These are phyloP conservation scores for Ammospiza nelsoni DNA, from an alignment of 2,113 vertebrate genomes.

Conservation along the genomic window DNA sequence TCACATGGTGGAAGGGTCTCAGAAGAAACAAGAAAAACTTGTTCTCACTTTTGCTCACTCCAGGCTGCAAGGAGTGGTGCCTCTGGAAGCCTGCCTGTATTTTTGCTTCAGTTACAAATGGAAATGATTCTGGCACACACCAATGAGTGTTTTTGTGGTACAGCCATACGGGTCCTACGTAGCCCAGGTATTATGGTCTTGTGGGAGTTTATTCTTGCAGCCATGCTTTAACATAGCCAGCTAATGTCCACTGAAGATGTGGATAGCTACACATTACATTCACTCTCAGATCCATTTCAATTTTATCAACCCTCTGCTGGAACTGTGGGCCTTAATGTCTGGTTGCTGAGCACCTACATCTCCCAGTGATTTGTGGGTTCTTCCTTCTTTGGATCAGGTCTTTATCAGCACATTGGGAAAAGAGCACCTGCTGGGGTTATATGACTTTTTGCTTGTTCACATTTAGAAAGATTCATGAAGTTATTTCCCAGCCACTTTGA, in stretches of 20 bases:
- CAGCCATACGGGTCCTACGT: neutral
- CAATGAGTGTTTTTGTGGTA: neutral
- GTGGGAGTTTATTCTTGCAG: neutral
- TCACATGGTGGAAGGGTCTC: neutral
- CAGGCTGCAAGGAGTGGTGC: neutral
- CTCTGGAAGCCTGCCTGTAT: neutral
- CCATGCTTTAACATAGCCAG: neutral
- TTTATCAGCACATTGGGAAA: neutral
- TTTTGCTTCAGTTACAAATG: neutral
- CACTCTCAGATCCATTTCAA: neutral
- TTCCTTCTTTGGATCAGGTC: neutral
- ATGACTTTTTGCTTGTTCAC: neutral
- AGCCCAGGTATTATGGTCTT: neutral
- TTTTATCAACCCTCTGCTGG: neutral
- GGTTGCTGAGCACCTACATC: neutral
- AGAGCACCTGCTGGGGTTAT: neutral
- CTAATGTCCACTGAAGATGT: neutral
- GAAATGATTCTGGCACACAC: neutral
- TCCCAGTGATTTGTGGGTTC: neutral
- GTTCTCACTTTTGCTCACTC: neutral
- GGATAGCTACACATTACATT: neutral
- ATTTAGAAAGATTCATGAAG: neutral
- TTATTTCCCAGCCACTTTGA: neutral
- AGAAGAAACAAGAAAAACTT: slow-evolving; percentile 11
- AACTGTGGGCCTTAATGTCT: neutral